A percentile compares a stretch with the other conserved stretches of the same genome.
Evolutionary conservation across 2,888 invertebrate species (phyloP).

Genomic region (Diogma glabrata): DNA sequence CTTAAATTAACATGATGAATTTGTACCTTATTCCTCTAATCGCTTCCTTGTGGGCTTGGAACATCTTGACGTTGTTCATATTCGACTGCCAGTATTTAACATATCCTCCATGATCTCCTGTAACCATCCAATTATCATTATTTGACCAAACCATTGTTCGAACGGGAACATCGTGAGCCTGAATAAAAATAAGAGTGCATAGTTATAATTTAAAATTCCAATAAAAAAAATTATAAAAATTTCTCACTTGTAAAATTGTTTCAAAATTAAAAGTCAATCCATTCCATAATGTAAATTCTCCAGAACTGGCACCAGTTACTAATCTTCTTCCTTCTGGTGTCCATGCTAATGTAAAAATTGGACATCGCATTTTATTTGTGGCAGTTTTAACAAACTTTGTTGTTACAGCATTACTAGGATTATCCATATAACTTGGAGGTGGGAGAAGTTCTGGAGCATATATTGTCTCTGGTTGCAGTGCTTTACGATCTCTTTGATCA

Average conservation of each 20-base stretch:
- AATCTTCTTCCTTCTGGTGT: constrained; percentile 96
- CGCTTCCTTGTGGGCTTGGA: constrained; percentile 99
- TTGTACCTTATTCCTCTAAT: constrained; percentile 93
- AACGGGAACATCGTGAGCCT: constrained; percentile 99
- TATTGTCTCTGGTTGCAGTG: constrained; percentile 88
- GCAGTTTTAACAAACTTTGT: constrained; percentile 97
- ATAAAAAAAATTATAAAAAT: not conserved
- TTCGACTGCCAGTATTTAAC: constrained; percentile 99
- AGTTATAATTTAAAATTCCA: too few relatives aligned
- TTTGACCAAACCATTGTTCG: constrained; percentile 99
- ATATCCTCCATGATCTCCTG: constrained; percentile 96
- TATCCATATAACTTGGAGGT: constrained; percentile 86
- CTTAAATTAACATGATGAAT: constrained; percentile 17
- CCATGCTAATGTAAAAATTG: constrained; percentile 98
- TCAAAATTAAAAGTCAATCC: constrained; percentile 99
- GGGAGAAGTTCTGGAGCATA: constrained; percentile 90
- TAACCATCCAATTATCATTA: constrained; percentile 99
- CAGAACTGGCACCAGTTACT: constrained; percentile 97
- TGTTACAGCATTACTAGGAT: constrained; percentile 93
- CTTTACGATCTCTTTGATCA: constrained; percentile 77
- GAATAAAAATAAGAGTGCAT: constrained; percentile 19
- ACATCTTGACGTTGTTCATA: constrained; percentile 99
- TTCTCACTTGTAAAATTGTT: constrained; percentile 91
- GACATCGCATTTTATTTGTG: constrained; percentile 99
- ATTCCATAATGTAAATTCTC: constrained; percentile 99